These are phyloP conservation scores for Lycocerus yunnanus DNA, from an alignment of 2,888 invertebrate species.

Conservation along the genomic window DNA sequence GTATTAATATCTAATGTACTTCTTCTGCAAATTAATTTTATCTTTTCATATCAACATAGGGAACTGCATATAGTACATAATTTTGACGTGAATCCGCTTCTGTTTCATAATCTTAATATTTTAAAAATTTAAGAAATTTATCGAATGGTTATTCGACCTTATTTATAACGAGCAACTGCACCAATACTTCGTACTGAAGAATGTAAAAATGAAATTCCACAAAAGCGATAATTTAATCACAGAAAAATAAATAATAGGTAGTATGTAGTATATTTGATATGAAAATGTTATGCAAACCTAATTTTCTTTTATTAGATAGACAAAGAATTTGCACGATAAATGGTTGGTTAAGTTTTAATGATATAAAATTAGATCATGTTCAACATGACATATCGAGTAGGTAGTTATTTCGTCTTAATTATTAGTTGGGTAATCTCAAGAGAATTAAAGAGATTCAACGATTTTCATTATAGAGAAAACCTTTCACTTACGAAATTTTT, in stretches of 20 bases:
- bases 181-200: not conserved
- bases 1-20: too few relatives aligned
- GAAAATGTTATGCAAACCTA: not conserved
- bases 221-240: not conserved
- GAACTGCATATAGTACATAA: too few relatives aligned
- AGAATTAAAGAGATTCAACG: constrained; percentile 12
- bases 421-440: constrained; percentile 8
- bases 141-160: not conserved
- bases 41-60: too few relatives aligned
- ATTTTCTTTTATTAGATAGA: not conserved
- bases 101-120: too few relatives aligned
- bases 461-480: constrained; percentile 13
- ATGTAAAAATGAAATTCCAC: not conserved
- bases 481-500: constrained; percentile 13
- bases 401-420: constrained; percentile 8
- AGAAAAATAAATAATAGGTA: not conserved
- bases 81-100: too few relatives aligned
- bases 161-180: not conserved
- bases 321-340: not conserved
- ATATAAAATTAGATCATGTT: not conserved
- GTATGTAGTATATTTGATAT: too few relatives aligned
- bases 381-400: not conserved
- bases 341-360: not conserved
- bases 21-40: too few relatives aligned
- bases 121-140: not conserved